phyloP scores from a whole-genome alignment of 2,113 vertebrate species.

The Engraulis encrasicolus region DNA sequence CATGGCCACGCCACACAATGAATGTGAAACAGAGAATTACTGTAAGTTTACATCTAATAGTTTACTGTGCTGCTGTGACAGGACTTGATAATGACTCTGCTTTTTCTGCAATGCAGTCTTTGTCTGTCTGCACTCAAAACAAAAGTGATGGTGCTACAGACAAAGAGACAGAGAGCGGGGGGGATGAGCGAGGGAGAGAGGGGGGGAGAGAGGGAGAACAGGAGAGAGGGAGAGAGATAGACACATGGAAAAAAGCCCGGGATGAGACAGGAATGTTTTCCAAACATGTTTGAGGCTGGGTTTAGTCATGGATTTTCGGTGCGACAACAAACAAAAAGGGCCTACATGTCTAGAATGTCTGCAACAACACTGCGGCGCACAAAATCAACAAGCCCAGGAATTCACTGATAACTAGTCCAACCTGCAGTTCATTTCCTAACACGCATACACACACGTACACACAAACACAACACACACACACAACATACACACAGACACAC shows the following conservation, averaged over 20 bases:
- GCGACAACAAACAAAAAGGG: conserved; percentile 2
- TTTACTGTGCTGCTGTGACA: conserved; percentile 10
- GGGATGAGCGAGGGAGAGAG: not conserved
- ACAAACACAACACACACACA: no score
- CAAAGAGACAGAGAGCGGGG: not conserved
- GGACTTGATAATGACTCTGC: not conserved
- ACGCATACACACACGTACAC: not conserved
- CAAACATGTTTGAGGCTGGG: conserved; percentile 1
- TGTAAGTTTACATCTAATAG: not conserved
- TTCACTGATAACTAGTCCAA: not conserved
- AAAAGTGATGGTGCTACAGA: no score
- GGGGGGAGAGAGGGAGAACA: not conserved
- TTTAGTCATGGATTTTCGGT: not conserved
- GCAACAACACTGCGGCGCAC: not conserved
- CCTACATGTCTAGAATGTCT: conserved; percentile 15
- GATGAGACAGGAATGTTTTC: conserved; percentile 7
- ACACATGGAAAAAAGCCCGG: not conserved
- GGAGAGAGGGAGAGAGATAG: not conserved
- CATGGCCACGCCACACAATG: not conserved
- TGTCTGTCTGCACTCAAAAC: not conserved
- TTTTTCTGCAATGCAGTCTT: not conserved
- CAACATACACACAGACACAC: not conserved
- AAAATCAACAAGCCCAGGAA: not conserved
- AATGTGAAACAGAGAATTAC: not conserved
- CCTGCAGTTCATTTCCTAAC: not conserved